Base-by-base conservation (phyloP, 2,888 invertebrate genomes). In the Latrodectus hesperus region DNA sequence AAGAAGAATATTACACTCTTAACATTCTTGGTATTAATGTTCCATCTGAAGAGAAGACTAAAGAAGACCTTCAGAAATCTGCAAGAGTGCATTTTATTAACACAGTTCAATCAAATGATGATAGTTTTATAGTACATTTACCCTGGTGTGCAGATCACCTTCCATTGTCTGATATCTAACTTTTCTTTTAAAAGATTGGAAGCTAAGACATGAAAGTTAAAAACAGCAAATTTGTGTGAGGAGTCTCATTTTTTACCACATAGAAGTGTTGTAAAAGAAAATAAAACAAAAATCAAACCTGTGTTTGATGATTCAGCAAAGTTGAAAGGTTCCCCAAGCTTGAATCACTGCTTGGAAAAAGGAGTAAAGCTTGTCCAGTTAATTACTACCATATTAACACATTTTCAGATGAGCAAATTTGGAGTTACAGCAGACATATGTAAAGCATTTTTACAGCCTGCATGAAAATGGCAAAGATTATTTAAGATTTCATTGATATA, bases 401-500 rank as follows among this genome's bases (percentile, higher is more conserved):
- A 6, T 38, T 6, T 38, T 6, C 6, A 6, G 38, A 6, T 38
- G 38, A 38, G 6, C 38, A 38, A 38, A 38, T 38, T 38, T 38
- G 5, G 38, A 38, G 38, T 38, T 38, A 6, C 38, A 3, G 38
- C 6, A 38, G 38, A 6, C 38, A 38, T 4, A 38, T 6, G 38
- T 38, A 38, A 38, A 38, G 38, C 38, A 38, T 38, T 38, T 38
- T 38, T 1, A 22, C 22, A 38, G 22, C n/a, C 17, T 11, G 8
- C 22, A 51, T n/a, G 52, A 16, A 72, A 72, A 72, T 17, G n/a
- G 9, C n/a, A 49, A 49, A n/a, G n/a, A 51, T 52, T 72, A 49
- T 51, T 72, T 51, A 49, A 72, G 72, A 72, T 72, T 72, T 72
- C 53, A 51, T 49, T 65, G 17, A n/a, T 76, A n/a, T 76, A 16